Evolutionary conservation across 2,888 invertebrate genomes (phyloP).

Genomic region (Thecophora atra): DNA sequence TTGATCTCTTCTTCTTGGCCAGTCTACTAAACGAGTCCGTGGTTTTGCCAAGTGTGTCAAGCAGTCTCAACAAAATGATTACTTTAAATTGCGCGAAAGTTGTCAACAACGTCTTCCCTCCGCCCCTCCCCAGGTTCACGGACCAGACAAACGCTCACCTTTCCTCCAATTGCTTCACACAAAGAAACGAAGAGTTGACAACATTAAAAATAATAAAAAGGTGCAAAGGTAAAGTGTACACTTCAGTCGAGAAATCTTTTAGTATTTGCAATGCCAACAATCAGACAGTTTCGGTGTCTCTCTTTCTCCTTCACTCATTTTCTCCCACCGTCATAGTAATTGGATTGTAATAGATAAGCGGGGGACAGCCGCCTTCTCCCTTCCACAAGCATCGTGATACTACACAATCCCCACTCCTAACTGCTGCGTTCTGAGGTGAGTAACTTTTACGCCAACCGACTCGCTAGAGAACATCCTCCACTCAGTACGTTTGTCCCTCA

Average conservation of each 20-base stretch:
- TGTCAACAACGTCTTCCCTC: constrained; percentile 33
- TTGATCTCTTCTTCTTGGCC: too few species aligned
- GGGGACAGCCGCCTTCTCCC: neutral
- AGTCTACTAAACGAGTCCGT: too few species aligned
- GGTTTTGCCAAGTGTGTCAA: constrained; percentile 6
- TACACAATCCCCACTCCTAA: neutral
- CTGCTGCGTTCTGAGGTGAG: neutral
- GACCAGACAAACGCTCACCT: constrained; percentile 2
- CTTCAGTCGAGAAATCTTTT: constrained; percentile 17
- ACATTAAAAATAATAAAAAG: constrained; percentile 1
- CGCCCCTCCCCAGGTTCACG: neutral
- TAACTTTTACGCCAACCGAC: neutral
- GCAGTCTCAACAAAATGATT: constrained; percentile 41
- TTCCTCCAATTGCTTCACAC: neutral
- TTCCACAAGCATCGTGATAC: too few species aligned
- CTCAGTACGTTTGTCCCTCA: neutral
- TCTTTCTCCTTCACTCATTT: neutral
- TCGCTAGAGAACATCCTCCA: neutral
- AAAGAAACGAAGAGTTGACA: neutral
- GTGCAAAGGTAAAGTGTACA: constrained; percentile 12
- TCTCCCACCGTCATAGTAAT: constrained; percentile 15
- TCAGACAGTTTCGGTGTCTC: neutral
- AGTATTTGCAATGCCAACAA: constrained; percentile 26
- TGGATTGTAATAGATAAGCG: constrained; percentile 34
- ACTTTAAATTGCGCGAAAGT: constrained; percentile 50